A percentile compares a stretch with the other conserved stretches of the same genome.
Evolutionary conservation across 2,888 invertebrate genomes (phyloP).

Genomic region (Laothoe populi): DNA sequence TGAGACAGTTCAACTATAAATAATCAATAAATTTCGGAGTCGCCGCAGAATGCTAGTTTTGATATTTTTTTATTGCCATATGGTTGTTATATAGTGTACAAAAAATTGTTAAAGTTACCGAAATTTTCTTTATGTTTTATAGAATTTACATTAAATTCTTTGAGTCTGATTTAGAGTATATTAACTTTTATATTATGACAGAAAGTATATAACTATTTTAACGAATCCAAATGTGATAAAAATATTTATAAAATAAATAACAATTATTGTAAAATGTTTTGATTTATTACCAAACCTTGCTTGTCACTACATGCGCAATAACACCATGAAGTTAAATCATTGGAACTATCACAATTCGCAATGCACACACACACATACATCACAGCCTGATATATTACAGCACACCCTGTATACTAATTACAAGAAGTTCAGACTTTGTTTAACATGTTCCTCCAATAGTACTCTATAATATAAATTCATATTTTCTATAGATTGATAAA

Average conservation of each 20-base stretch:
- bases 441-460: no score
- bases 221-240: constrained; percentile 77
- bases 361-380: background rate
- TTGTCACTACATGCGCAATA: background rate
- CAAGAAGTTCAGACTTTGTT: no score
- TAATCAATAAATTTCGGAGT: constrained; percentile 37
- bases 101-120: constrained; percentile 76
- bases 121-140: constrained; percentile 67
- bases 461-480: no score
- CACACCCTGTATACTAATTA: background rate
- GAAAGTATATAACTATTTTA: constrained; percentile 65
- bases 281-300: background rate
- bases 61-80: constrained; percentile 70
- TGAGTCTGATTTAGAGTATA: constrained; percentile 78
- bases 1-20: constrained; percentile 50
- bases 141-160: constrained; percentile 81
- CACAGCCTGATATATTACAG: background rate
- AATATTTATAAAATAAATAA: constrained; percentile 69
- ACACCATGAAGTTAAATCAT: background rate
- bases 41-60: constrained; percentile 69
- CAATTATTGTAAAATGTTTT: constrained; percentile 39
- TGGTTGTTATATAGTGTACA: constrained; percentile 81
- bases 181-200: constrained; percentile 69
- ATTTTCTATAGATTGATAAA: no score
- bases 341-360: background rate